These are phyloP conservation scores for Drosophila barbarae DNA, from an alignment of 2,888 invertebrate genomes.

Conservation along the genomic window DNA sequence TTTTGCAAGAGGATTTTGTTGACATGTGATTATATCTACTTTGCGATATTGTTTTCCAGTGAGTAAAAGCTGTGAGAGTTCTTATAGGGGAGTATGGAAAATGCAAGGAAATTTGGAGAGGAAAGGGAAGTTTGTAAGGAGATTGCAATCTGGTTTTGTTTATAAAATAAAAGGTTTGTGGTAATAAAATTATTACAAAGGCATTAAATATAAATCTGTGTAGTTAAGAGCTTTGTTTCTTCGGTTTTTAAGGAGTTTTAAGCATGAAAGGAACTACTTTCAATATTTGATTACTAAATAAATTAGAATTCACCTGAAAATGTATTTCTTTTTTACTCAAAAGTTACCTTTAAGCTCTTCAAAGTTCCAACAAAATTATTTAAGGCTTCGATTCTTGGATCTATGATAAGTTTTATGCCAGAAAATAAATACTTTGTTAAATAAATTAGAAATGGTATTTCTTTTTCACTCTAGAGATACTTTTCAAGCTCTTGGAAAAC, in stretches of 20 bases:
- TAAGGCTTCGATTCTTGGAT: neutral
- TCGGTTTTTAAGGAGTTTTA: neutral
- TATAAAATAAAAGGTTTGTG: neutral
- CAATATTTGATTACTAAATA: too few relatives aligned
- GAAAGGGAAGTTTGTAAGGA: neutral
- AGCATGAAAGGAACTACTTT: too few relatives aligned
- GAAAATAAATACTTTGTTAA: too few relatives aligned
- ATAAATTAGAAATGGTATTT: neutral
- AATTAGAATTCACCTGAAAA: too few relatives aligned
- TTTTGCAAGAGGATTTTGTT: conserved; percentile 24
- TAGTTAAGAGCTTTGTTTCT: neutral
- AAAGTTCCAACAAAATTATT: too few relatives aligned
- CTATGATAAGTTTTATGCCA: too few relatives aligned
- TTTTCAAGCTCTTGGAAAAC: too few relatives aligned
- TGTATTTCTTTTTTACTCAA: too few relatives aligned
- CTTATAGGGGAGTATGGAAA: neutral
- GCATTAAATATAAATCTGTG: neutral
- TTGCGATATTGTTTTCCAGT: conserved; percentile 21
- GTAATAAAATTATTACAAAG: neutral
- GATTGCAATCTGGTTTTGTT: neutral
- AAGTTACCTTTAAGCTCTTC: too few relatives aligned
- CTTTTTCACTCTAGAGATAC: neutral
- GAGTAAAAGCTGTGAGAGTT: neutral
- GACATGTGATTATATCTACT: conserved; percentile 31
- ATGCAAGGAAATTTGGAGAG: neutral